Percentiles rank a stretch among this genome's conserved stretches.
These are phyloP conservation scores for Scrobipalpa atriplicella DNA, from an alignment of 2,888 invertebrate species.

Conservation along the genomic window DNA sequence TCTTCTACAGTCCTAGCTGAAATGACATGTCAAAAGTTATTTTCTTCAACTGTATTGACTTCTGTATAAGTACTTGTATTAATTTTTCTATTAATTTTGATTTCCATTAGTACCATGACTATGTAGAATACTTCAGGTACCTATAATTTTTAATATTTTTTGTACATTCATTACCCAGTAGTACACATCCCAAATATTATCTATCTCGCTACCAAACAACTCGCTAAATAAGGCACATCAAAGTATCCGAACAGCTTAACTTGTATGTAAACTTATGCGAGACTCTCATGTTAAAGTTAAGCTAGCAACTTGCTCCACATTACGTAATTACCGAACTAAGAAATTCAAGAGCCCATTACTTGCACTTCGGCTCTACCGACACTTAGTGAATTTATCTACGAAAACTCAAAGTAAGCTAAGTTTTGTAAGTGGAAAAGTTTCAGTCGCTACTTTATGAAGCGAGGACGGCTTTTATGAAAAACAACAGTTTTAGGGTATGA, in stretches of 20 bases:
- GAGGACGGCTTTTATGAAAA: background rate
- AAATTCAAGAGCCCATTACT: conserved; percentile 42
- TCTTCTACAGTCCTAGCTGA: no score
- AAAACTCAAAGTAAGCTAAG: conserved; percentile 37
- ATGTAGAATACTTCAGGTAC: no score
- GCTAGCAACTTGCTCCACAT: conserved; percentile 14
- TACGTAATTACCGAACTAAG: conserved; percentile 24
- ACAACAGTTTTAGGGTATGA: background rate
- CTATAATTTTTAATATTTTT: no score
- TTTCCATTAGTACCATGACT: no score
- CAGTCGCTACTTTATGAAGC: conserved; percentile 7
- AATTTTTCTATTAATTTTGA: no score
- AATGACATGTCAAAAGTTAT: no score
- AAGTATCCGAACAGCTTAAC: conserved; percentile 18
- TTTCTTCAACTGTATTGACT: no score
- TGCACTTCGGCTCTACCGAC: conserved; percentile 49
- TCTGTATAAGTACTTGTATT: no score
- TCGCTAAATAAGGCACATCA: conserved; percentile 10
- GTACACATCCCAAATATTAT: background rate
- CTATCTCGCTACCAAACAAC: background rate
- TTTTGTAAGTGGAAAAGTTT: conserved; percentile 20
- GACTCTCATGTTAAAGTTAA: background rate
- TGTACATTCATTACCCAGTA: background rate
- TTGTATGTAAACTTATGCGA: conserved; percentile 19
- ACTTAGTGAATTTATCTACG: conserved; percentile 57